Evolutionary conservation across 2,888 invertebrate genomes (phyloP).

Genomic region (Monochamus alternatus): DNA sequence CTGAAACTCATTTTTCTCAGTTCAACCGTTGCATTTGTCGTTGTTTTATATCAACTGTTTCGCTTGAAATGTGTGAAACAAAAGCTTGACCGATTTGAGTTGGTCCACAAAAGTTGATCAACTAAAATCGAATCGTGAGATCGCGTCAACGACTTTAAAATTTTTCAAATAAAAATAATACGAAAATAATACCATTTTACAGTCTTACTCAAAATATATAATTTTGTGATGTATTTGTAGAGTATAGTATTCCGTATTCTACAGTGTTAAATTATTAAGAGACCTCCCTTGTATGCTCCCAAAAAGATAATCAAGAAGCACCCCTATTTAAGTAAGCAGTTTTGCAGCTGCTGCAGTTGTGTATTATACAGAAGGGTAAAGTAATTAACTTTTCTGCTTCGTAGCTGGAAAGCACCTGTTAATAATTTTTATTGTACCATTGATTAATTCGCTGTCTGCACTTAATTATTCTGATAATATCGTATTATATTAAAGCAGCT

Average conservation of each 20-base stretch:
- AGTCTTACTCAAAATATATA: no score
- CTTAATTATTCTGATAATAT: slow-evolving; percentile 34
- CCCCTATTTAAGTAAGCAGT: slow-evolving; percentile 36
- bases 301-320: slow-evolving; percentile 37
- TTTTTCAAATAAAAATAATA: no score
- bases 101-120: no score
- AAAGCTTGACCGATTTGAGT: no score
- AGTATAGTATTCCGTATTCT: neutral
- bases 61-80: no score
- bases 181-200: no score
- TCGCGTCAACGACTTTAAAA: no score
- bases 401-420: slow-evolving; percentile 46
- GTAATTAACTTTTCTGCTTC: slow-evolving; percentile 58
- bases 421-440: slow-evolving; percentile 41
- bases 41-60: no score
- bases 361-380: slow-evolving; percentile 52
- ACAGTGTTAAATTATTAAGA: slow-evolving; percentile 15
- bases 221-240: no score
- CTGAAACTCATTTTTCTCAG: no score
- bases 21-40: no score
- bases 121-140: no score
- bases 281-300: slow-evolving; percentile 16
- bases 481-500: slow-evolving; percentile 6
- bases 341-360: slow-evolving; percentile 46
- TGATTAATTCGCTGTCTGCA: slow-evolving; percentile 45